Evolutionary conservation across 2,113 vertebrate genomes (phyloP), one percentile per base, ranked within the genome.

Genomic region (Notothenia rossii): DNA sequence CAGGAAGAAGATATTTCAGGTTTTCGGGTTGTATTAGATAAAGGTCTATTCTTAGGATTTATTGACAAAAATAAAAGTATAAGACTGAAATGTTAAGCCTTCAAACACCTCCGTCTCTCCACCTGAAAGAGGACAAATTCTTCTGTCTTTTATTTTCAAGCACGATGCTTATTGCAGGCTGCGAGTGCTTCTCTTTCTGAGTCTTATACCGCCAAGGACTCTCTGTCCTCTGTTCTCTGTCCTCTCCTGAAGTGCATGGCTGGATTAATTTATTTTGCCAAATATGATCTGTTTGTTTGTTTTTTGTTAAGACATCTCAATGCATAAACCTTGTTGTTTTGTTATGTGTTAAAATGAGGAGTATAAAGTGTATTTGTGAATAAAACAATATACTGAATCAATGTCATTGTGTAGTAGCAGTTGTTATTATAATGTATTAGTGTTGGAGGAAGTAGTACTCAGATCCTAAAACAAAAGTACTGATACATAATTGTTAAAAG

Each of bases 341-440:
- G 58, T 76, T 63, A 56, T 9, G 18, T 79, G 0, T 4, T 54
- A 14, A 69, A 64, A 10, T 64, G 36, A 54, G 17, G 18, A 60
- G 79, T 56, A 10, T 53, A 54, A 70, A 22, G 63, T 86, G 82
- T 82, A 46, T 50, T 72, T 80, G 54, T 76, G 67, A 86, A 86
- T 86, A 88, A 90, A 88, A 71, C 33, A 18, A 7, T 54, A 11
- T 20, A 66, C 50, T 61, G 72, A 77, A 79, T 50, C 51, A 14
- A 49, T n/a, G 8, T 14, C 14, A 40, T 7, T 58, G 45, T 4
- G 2, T 10, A 54, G 20, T 22, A 10, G 46, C 3, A 9, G 8
- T 10, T 65, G 50, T 6, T 14, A 10, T 65, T 29, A 29, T 51
- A 56, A n/a, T 43, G 61, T 25, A 17, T 15, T 36, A 17, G 15